Base-by-base conservation (phyloP, 2,797 vertebrate species). In the Diglossa cyanea region DNA sequence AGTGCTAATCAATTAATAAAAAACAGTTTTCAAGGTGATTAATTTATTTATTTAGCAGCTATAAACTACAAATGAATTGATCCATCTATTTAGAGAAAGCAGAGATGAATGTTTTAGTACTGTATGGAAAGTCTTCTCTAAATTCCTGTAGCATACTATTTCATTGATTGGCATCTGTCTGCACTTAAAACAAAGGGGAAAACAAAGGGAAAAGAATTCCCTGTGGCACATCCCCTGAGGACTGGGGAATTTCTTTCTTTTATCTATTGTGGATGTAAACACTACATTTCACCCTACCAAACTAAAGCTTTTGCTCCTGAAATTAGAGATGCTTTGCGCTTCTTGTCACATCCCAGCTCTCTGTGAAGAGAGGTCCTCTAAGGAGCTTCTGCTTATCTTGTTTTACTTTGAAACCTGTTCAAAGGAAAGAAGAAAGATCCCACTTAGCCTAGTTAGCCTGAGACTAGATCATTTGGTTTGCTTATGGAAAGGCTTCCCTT, bases 361-460 rank as follows among this genome's bases (percentile, higher is more conserved):
- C 89, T 91, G 68, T 94, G 77, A 71, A 96, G 96, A 97, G 86
- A 95, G 75, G 89, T 95, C 92, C 88, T 96, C 95, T 93, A 95
- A 96, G 97, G 94, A 96, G 92, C 92, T 94, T 81, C 91, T 96
- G 93, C 96, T 98, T 97, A 98, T 97, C 97, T 97, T 96, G 92
- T 94, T 98, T 97, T 80, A 92, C 97, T 98, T 97, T 98, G 97
- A 98, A 97, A 97, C 61, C 39, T 86, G 80, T 97, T 98, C 97
- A 97, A 97, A 98, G 97, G 87, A 67, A 89, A 96, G 80, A 96
- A 94, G 93, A 96, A 96, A 97, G 93, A 94, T 97, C 90, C 84
- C 89, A 93, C 95, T 95, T 97, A 96, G 89, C 83, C 60, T 75
- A 88, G 94, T 84, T 95, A 91, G 86, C 83, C n/a, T 84, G 76